phyloP scores from a whole-genome alignment of 2,888 invertebrate genomes.

The Drosophila acutilabella region DNA sequence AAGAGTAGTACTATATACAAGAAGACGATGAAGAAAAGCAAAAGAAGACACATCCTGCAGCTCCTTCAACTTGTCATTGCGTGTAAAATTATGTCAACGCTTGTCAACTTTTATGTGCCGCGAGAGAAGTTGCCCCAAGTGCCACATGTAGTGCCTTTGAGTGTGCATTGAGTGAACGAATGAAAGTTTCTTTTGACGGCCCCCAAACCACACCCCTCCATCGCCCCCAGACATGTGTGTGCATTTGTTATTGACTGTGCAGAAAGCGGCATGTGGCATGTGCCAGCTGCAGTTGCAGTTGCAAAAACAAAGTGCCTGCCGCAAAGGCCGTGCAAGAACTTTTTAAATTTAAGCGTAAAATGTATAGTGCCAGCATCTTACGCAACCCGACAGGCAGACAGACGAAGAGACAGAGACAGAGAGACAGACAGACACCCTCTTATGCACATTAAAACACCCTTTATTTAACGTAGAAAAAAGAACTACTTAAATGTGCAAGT shows the following conservation, averaged over 20 bases:
- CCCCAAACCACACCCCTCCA: too few relatives aligned
- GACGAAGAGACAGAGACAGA: background rate
- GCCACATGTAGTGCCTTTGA: slow-evolving; percentile 66
- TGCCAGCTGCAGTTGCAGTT: slow-evolving; percentile 31
- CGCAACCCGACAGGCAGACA: slow-evolving; percentile 15
- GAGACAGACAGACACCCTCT: background rate
- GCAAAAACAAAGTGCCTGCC: slow-evolving; percentile 43
- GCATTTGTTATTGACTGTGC: slow-evolving; percentile 68
- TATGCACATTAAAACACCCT: background rate
- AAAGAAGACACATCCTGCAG: slow-evolving; percentile 56
- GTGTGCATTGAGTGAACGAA: slow-evolving; percentile 72
- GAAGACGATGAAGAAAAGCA: slow-evolving; percentile 17
- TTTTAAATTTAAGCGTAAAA: slow-evolving; percentile 75
- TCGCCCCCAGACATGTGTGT: slow-evolving; percentile 12
- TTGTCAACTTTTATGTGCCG: slow-evolving; percentile 72
- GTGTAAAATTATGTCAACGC: slow-evolving; percentile 80
- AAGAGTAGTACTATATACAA: slow-evolving; percentile 32
- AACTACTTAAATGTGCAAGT: slow-evolving; percentile 57
- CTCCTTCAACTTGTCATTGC: slow-evolving; percentile 72
- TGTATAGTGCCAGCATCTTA: slow-evolving; percentile 34
- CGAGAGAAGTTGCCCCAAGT: slow-evolving; percentile 59
- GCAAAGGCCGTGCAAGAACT: slow-evolving; percentile 43
- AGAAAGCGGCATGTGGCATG: slow-evolving; percentile 15
- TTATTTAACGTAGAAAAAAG: slow-evolving; percentile 14
- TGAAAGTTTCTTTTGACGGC: slow-evolving; percentile 52